phyloP scores from a whole-genome alignment of 2,113 vertebrate species.

The Macaca mulatta region DNA sequence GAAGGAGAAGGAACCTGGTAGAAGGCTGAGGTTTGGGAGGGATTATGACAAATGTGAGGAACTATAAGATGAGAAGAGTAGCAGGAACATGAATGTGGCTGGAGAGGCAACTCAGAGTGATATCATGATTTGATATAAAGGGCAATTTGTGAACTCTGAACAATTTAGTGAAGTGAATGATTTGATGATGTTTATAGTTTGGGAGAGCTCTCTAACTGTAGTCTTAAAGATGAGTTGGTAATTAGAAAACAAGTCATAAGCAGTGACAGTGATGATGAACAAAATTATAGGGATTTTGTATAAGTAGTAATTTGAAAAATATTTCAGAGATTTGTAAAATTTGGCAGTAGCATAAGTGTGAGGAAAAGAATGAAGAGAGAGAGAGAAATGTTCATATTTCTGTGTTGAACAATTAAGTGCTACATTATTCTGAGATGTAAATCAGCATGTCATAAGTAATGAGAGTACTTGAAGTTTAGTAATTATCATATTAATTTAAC shows the following conservation, averaged over 20 bases:
- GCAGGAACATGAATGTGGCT: too few relatives aligned
- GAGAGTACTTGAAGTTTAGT: neutral
- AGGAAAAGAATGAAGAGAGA: neutral
- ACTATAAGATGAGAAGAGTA: neutral
- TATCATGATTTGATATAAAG: neutral
- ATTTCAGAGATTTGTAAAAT: neutral
- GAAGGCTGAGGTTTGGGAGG: neutral
- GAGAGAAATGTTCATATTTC: neutral
- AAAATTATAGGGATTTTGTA: neutral
- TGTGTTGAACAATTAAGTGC: fast-evolving
- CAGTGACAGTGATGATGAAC: neutral
- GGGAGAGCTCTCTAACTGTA: neutral
- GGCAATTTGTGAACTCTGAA: neutral
- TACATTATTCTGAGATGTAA: neutral
- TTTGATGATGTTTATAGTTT: neutral
- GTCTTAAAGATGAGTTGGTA: neutral
- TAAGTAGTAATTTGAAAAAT: neutral
- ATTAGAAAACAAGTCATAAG: neutral
- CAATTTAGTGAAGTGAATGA: neutral
- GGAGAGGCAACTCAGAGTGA: neutral
- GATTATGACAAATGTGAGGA: neutral
- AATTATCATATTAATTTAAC: neutral
- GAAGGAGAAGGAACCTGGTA: neutral
- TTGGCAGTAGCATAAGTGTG: neutral
- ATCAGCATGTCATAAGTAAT: neutral